Evolutionary conservation across 1,140 invertebrate species (phyloP), one percentile per base, ranked within the genome.

Genomic region (Elymnias hypermnestra): DNA sequence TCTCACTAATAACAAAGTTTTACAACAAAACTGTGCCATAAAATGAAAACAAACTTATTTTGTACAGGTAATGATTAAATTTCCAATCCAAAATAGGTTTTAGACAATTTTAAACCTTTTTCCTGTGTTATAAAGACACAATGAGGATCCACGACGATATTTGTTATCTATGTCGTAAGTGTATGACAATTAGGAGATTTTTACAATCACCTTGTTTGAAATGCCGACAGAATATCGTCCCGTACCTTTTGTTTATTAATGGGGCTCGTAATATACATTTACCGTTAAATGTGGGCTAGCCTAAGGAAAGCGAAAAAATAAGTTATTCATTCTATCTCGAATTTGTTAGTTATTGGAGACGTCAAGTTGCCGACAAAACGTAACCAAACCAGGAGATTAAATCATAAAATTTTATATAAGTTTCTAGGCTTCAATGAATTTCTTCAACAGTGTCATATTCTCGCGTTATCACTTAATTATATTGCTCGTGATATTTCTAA

Each of bases 111-210:
- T 46, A 4, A 31, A 46, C 47, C 19, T 50, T 58, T 31, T 25
- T 1, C 2, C 25, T 8, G 53, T 28, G 23, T 9, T n/a, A 43
- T 46, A 54, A 45, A 12, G 19, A 28, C 23, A 1, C 8, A 33
- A 33, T 7, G 2, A 5, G 1, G n/a, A 15, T 15, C 7, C 8
- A 15, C 6, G 6, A 33, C 14, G 8, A 5, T 1, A 1, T 7
- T 15, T 17, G 4, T 33, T 7, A 15, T 10, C 14, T 33, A 7
- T 33, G 29, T 33, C 5, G 5, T 0, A 33, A 33, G 6, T 33
- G 17, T 53, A 51, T 40, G 51, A 33, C 46, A 53, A 49, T 57
- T 53, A 53, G 35, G 31, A 49, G 26, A 48, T 33, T 48, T 55
- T 55, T 55, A 55, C 53, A 52, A 49, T 26, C 5, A 3, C 53